Percentiles rank a stretch among this genome's conserved stretches.
Conservation (phyloP, 2,113 vertebrate species). For the Eupsittula cactorum region DNA sequence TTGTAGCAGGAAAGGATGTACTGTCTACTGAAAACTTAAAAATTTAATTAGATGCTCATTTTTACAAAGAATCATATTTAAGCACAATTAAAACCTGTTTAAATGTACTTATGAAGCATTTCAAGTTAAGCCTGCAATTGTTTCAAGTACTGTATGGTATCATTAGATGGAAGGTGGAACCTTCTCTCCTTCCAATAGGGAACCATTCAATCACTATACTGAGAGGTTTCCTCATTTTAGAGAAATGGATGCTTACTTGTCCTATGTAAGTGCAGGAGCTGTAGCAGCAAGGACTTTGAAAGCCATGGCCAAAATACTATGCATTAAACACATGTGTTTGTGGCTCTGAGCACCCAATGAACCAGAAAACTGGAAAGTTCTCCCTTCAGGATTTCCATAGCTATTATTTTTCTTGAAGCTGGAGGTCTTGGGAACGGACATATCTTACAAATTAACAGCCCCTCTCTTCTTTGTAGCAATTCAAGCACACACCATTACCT, state of each 20-base stretch:
- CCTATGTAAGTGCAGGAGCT: rapidly evolving
- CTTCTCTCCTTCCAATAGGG: background rate
- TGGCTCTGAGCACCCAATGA: constrained; percentile 27
- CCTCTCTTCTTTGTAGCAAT: constrained; percentile 1
- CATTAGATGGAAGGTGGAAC: background rate
- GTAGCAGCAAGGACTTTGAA: background rate
- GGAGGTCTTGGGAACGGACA: constrained; percentile 33
- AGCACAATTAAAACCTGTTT: background rate
- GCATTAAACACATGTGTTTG: constrained; percentile 44
- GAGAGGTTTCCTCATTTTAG: background rate
- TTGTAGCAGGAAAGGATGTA: background rate
- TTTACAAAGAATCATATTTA: background rate
- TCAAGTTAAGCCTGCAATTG: background rate
- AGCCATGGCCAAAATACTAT: background rate
- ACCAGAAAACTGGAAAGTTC: constrained; percentile 41
- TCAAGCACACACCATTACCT: constrained; percentile 19
- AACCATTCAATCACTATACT: background rate
- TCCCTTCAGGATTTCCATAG: constrained; percentile 1
- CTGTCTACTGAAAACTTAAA: background rate
- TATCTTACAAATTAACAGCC: constrained; percentile 56
- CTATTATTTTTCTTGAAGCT: constrained; percentile 39
- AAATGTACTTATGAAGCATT: background rate
- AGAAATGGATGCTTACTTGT: background rate
- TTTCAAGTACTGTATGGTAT: background rate
- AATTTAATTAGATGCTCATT: background rate